A percentile compares a stretch with the other conserved stretches of the same genome.
phyloP scores from a whole-genome alignment of 23 tunicate genomes.

The Diplosoma virens region DNA sequence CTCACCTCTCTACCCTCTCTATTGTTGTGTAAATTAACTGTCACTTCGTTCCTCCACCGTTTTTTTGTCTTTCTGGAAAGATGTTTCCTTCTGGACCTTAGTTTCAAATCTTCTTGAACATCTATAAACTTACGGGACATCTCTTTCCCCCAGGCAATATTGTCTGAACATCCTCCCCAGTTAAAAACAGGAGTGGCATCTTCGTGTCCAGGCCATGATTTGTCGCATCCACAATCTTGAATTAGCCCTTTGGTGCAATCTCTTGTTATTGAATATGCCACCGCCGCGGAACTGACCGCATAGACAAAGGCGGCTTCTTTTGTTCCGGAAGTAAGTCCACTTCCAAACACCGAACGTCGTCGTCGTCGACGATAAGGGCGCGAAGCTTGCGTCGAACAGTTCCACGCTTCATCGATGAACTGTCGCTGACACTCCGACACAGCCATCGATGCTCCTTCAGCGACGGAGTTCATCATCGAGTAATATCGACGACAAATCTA shows the following conservation, averaged over 20 bases:
- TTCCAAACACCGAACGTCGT: slow-evolving; percentile 16
- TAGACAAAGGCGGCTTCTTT: slow-evolving; percentile 80
- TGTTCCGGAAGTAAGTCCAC: slow-evolving; percentile 26
- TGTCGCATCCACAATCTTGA: slow-evolving; percentile 65
- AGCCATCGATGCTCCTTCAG: slow-evolving; percentile 46
- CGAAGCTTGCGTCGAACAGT: slow-evolving; percentile 48
- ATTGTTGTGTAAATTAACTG: slow-evolving; percentile 46
- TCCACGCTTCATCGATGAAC: slow-evolving; percentile 58
- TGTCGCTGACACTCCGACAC: slow-evolving; percentile 71
- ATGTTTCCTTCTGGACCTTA: slow-evolving; percentile 9
- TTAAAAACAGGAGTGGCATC: slow-evolving; percentile 15
- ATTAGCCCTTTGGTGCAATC: slow-evolving; percentile 62
- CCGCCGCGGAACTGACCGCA: slow-evolving; percentile 80
- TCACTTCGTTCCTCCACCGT: slow-evolving; percentile 25
- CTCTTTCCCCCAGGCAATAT: slow-evolving; percentile 66
- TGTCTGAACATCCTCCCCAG: slow-evolving; percentile 78
- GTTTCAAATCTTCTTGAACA: slow-evolving; percentile 20
- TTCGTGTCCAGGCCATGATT: slow-evolving; percentile 27
- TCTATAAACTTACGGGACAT: slow-evolving; percentile 67
- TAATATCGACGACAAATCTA: slow-evolving; percentile 60
- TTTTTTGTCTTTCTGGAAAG: slow-evolving; percentile 8
- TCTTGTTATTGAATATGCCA: slow-evolving; percentile 56
- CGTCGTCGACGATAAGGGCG: neutral
- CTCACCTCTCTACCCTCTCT: slow-evolving; percentile 39
- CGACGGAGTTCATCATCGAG: slow-evolving; percentile 53